Percentiles rank a stretch among this genome's conserved stretches.
These are phyloP conservation scores for Propithecus deckenii DNA, from an alignment of 2,797 vertebrate species.

Conservation along the genomic window DNA sequence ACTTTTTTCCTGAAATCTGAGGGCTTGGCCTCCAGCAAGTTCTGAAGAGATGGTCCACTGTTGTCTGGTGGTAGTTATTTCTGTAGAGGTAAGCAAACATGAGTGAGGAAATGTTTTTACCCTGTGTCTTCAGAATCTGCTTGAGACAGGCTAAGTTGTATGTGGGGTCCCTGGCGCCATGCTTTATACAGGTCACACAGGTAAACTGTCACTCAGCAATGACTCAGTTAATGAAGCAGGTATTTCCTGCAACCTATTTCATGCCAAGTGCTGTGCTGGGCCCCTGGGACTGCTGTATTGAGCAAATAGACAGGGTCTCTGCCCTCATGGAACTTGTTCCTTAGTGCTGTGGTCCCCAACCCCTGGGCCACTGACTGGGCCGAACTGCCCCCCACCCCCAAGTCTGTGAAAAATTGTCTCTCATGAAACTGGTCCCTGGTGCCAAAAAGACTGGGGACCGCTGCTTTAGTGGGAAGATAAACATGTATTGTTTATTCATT, in stretches of 20 bases:
- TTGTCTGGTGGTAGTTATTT: not conserved
- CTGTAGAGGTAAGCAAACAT: not conserved
- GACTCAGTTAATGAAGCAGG: not conserved
- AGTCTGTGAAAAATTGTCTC: too few species aligned
- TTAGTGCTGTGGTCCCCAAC: not conserved
- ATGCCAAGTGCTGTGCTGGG: not conserved
- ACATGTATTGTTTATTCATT: too few species aligned
- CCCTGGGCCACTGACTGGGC: too few species aligned
- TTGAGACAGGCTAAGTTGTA: not conserved
- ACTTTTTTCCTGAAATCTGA: not conserved
- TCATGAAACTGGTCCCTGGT: too few species aligned
- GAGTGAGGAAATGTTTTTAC: not conserved
- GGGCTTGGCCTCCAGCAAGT: not conserved
- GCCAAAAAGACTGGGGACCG: too few species aligned
- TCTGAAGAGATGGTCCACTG: not conserved
- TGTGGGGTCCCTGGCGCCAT: fast-evolving
- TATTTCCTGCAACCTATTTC: not conserved
- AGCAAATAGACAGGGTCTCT: not conserved
- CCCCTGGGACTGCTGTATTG: not conserved
- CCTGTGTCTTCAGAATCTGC: not conserved
- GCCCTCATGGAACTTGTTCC: not conserved
- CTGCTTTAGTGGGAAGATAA: too few species aligned
- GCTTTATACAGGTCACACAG: fast-evolving
- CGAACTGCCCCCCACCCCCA: too few species aligned
- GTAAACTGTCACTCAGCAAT: fast-evolving